Evolutionary conservation across 2,113 vertebrate genomes (phyloP).

Genomic region (Agapornis roseicollis): DNA sequence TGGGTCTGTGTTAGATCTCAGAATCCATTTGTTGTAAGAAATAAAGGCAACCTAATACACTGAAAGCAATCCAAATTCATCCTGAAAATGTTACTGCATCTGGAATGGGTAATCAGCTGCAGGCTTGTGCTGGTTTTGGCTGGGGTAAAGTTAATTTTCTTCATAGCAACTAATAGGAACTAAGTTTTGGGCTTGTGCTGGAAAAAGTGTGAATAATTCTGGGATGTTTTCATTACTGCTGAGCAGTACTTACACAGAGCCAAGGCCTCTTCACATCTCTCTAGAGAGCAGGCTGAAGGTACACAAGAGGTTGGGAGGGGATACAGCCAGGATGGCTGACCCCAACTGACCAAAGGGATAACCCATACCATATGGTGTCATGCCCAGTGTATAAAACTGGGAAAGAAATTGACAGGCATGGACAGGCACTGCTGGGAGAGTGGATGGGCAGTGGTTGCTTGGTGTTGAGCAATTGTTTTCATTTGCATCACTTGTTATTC

Average conservation of each 20-base stretch:
- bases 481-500: not conserved
- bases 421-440: not conserved
- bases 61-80: not conserved
- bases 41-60: not conserved
- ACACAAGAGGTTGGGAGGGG: not conserved
- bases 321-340: not conserved
- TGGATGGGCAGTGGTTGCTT: not conserved
- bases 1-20: not conserved
- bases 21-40: not conserved
- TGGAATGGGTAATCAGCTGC: not conserved
- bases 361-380: not conserved
- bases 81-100: not conserved
- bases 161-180: not conserved
- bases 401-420: not conserved
- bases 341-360: not conserved
- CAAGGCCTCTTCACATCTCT: not conserved
- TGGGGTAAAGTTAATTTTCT: not conserved
- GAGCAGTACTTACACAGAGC: not conserved
- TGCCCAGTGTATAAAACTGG: not conserved
- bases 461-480: not conserved
- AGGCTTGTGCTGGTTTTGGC: not conserved
- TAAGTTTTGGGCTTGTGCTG: not conserved
- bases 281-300: fast-evolving
- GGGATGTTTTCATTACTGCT: not conserved
- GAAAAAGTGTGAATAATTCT: not conserved